Evolutionary conservation across 2,797 vertebrate genomes (phyloP).

Genomic region (Sebastes taczanowskii): DNA sequence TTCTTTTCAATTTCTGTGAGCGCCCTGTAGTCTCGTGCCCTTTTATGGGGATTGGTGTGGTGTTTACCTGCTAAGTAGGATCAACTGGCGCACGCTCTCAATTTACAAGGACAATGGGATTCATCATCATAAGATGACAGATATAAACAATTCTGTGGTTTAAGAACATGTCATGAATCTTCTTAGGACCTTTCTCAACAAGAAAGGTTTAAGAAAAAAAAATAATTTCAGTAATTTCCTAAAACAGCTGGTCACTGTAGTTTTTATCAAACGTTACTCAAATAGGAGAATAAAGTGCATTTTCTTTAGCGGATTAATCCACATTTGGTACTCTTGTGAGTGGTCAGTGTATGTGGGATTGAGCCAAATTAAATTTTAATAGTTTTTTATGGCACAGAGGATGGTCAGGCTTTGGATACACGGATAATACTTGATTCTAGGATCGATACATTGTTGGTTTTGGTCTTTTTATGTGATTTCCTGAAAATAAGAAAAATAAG

Average conservation of each 20-base stretch:
- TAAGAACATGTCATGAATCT: too few relatives aligned
- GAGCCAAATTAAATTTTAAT: background rate
- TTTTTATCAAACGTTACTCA: background rate
- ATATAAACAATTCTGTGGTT: too few relatives aligned
- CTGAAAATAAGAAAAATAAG: constrained; percentile 1
- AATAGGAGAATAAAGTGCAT: background rate
- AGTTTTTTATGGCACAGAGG: background rate
- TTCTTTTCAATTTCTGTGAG: too few relatives aligned
- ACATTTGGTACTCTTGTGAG: background rate
- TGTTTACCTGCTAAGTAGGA: too few relatives aligned
- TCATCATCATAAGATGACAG: too few relatives aligned
- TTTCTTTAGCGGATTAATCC: background rate
- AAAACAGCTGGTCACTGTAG: background rate
- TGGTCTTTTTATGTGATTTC: background rate
- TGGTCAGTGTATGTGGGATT: background rate
- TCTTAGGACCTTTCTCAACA: too few relatives aligned
- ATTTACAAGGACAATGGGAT: fast-evolving
- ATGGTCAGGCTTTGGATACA: background rate
- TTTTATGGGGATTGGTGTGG: too few relatives aligned
- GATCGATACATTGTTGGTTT: background rate
- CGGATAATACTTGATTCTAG: background rate
- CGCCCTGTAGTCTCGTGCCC: too few relatives aligned
- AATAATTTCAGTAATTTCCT: too few relatives aligned
- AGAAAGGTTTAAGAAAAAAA: too few relatives aligned
- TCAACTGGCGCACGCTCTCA: too few relatives aligned